Evolutionary conservation across 2,888 invertebrate species (phyloP).

Genomic region (Hyppa rectilinea): DNA sequence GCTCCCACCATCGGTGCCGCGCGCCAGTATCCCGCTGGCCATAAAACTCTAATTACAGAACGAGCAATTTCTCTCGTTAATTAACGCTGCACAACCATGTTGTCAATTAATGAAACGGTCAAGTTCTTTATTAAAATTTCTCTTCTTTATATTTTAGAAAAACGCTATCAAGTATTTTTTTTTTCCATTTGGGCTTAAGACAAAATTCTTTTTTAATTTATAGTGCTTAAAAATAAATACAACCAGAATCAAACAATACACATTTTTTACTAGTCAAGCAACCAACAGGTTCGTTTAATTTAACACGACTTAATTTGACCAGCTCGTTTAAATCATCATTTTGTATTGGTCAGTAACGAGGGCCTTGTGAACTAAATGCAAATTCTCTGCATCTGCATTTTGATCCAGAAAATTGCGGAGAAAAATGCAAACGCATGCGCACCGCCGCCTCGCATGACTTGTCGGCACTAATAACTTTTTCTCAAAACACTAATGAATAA

Average conservation of each 20-base stretch:
- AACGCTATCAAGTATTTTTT: neutral
- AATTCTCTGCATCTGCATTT: slow-evolving; percentile 67
- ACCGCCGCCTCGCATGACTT: slow-evolving; percentile 78
- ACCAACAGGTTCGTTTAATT: slow-evolving; percentile 32
- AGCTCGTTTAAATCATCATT: slow-evolving; percentile 38
- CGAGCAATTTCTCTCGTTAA: slow-evolving; percentile 80
- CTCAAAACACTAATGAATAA: slow-evolving; percentile 90
- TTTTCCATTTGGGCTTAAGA: slow-evolving; percentile 9
- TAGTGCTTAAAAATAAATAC: slow-evolving; percentile 22
- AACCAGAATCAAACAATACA: slow-evolving; percentile 23
- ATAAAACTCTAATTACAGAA: slow-evolving; percentile 81
- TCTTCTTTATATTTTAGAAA: slow-evolving; percentile 46
- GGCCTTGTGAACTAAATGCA: slow-evolving; percentile 59
- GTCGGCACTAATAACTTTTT: slow-evolving; percentile 86
- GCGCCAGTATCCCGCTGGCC: slow-evolving; percentile 70
- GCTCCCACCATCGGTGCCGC: slow-evolving; percentile 50
- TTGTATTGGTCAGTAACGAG: slow-evolving; percentile 63
- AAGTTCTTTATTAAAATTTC: slow-evolving; percentile 60
- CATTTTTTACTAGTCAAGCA: slow-evolving; percentile 7
- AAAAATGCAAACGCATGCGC: slow-evolving; percentile 87
- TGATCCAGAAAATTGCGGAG: slow-evolving; percentile 81
- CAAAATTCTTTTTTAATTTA: slow-evolving; percentile 39
- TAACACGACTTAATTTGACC: slow-evolving; percentile 32
- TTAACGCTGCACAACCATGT: slow-evolving; percentile 76
- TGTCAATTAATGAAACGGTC: slow-evolving; percentile 75